Percentiles rank a stretch among this genome's conserved stretches.
These are phyloP conservation scores for Lophotriccus pileatus DNA, from an alignment of 2,797 vertebrate genomes.

Conservation along the genomic window DNA sequence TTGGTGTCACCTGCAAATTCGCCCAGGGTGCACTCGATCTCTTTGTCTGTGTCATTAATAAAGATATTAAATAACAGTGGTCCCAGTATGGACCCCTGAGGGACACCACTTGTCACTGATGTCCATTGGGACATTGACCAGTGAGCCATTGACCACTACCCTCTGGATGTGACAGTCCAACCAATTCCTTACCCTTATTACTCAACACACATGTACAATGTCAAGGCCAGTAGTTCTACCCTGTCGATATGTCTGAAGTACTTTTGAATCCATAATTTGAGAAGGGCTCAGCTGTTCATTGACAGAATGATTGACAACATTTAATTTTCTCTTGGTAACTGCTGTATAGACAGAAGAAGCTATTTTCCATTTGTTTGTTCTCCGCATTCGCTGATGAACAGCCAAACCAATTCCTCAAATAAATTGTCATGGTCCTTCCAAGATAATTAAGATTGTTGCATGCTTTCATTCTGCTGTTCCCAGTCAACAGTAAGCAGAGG, in stretches of 20 bases:
- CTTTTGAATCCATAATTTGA: background rate
- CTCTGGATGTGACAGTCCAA: background rate
- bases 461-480: background rate
- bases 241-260: background rate
- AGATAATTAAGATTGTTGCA: background rate
- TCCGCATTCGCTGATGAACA: background rate
- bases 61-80: background rate
- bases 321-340: slow-evolving; percentile 6
- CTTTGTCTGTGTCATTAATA: background rate
- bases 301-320: background rate
- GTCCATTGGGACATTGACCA: background rate
- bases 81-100: background rate
- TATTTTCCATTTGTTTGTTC: slow-evolving; percentile 1
- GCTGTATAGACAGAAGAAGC: background rate
- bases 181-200: background rate
- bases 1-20: background rate
- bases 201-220: background rate
- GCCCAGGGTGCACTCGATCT: background rate
- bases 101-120: background rate
- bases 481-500: background rate
- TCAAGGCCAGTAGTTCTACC: background rate
- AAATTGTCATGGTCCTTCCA: background rate
- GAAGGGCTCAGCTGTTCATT: background rate
- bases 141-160: background rate
- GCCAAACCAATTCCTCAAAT: slow-evolving; percentile 1